These are phyloP conservation scores for Cherax quadricarinatus DNA, from an alignment of 1,140 invertebrate genomes.

Conservation along the genomic window DNA sequence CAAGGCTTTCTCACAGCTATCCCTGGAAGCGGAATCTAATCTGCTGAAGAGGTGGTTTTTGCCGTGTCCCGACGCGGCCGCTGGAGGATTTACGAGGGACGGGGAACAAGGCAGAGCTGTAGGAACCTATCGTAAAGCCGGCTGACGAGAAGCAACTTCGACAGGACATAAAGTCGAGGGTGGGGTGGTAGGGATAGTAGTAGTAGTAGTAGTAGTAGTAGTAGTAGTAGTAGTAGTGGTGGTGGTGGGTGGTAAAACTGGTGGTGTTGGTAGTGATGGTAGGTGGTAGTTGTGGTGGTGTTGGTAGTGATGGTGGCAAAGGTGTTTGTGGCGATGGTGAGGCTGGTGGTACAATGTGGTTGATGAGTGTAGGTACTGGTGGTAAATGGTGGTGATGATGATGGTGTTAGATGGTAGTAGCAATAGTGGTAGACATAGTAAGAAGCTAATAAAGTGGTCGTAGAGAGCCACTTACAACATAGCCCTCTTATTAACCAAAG, in stretches of 20 bases:
- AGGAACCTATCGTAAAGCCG: conserved; percentile 54
- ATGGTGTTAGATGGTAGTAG: neutral
- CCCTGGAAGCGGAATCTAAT: conserved; percentile 31
- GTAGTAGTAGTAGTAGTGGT: conserved; percentile 9
- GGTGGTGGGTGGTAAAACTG: neutral
- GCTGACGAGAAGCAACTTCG: conserved; percentile 57
- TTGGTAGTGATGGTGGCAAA: neutral
- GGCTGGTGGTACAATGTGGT: neutral
- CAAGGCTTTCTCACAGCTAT: conserved; percentile 30
- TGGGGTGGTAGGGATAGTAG: conserved; percentile 10
- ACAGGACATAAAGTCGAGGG: conserved; percentile 55
- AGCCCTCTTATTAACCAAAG: too few relatives aligned
- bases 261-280: neutral
- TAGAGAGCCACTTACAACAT: too few relatives aligned
- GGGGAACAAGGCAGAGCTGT: conserved; percentile 61
- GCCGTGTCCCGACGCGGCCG: conserved; percentile 33
- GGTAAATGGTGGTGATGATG: neutral
- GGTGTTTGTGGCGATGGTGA: neutral
- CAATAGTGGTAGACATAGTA: neutral
- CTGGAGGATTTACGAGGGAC: conserved; percentile 55
- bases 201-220: neutral
- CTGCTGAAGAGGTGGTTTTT: conserved; percentile 41
- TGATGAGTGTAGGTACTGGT: neutral
- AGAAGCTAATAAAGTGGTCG: neutral
- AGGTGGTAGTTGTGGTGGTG: neutral